Percentiles rank a stretch among this genome's conserved stretches.
Conservation (phyloP, 2,888 invertebrate genomes). For the Nomada flava region DNA sequence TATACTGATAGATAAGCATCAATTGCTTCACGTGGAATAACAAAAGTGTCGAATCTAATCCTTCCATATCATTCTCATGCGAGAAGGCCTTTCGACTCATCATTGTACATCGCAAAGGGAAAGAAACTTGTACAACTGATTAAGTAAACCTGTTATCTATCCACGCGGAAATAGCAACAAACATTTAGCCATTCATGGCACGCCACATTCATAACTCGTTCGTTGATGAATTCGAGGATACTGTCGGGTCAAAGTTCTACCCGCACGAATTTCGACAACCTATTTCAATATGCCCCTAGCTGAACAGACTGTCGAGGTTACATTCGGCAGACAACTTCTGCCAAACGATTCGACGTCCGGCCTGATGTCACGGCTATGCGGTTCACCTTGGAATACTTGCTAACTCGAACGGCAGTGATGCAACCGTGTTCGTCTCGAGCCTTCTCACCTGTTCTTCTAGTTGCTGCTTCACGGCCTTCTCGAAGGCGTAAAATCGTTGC, state of each 20-base stretch:
- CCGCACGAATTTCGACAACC: background rate
- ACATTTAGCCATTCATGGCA: background rate
- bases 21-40: too few relatives aligned
- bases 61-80: too few relatives aligned
- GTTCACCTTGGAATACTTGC: constrained; percentile 73
- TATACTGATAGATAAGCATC: too few relatives aligned
- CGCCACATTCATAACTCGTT: background rate
- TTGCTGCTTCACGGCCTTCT: constrained; percentile 86
- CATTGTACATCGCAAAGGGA: too few relatives aligned
- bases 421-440: constrained; percentile 16
- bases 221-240: background rate
- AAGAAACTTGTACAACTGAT: background rate
- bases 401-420: constrained; percentile 44
- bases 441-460: constrained; percentile 58
- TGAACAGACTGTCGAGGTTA: background rate
- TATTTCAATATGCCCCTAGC: too few relatives aligned
- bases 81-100: too few relatives aligned
- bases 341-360: background rate
- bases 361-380: constrained; percentile 27
- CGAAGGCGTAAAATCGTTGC: constrained; percentile 90
- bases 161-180: background rate
- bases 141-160: background rate
- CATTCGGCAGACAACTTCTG: background rate
- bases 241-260: background rate
- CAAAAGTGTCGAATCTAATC: too few relatives aligned